Evolutionary conservation across 2,797 vertebrate genomes (phyloP).

Genomic region (Orestias chungarensis): DNA sequence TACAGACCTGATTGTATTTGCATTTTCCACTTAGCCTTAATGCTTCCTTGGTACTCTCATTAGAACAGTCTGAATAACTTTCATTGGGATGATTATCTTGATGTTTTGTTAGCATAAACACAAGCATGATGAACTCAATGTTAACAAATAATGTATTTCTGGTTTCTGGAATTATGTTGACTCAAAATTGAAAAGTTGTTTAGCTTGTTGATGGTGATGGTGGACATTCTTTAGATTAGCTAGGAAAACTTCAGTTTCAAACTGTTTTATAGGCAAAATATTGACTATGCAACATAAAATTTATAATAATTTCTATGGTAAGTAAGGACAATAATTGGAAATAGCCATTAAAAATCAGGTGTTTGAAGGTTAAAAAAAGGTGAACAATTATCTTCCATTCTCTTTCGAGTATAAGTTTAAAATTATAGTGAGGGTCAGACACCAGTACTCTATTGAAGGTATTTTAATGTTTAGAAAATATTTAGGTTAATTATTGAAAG

Average conservation of each 20-base stretch:
- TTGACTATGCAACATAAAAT: background rate
- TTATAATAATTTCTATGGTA: background rate
- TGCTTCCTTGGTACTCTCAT: constrained; percentile 22
- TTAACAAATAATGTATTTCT: too few relatives aligned
- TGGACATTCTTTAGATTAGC: background rate
- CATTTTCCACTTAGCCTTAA: constrained; percentile 43
- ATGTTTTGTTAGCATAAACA: background rate
- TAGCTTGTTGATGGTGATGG: background rate
- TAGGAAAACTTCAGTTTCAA: background rate
- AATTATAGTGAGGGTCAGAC: background rate
- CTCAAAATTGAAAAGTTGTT: background rate
- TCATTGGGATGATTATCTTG: background rate
- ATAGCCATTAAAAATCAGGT: background rate
- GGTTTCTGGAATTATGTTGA: too few relatives aligned
- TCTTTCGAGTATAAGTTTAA: background rate
- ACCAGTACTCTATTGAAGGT: background rate
- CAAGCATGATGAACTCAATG: background rate
- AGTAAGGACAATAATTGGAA: too few relatives aligned
- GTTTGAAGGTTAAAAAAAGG: background rate
- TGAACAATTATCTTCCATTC: background rate
- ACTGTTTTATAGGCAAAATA: background rate
- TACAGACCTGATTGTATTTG: constrained; percentile 50
- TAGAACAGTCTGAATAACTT: constrained; percentile 21
- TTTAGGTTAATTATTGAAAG: background rate
- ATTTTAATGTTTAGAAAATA: background rate